Evolutionary conservation across 1,140 invertebrate genomes (phyloP).

Genomic region (Calliopsis andreniformis): DNA sequence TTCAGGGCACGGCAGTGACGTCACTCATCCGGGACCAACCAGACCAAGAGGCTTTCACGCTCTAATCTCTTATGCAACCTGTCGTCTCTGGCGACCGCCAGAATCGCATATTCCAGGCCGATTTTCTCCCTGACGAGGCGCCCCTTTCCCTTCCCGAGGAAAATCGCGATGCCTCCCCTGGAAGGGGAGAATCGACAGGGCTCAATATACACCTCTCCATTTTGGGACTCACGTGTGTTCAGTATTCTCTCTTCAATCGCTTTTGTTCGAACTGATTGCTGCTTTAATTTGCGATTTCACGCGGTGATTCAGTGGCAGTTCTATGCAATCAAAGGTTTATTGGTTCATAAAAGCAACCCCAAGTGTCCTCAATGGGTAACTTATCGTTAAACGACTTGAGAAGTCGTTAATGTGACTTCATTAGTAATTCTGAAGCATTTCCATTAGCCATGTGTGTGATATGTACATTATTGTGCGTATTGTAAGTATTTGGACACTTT

Average conservation of each 20-base stretch:
- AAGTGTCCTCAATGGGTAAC: too few relatives aligned
- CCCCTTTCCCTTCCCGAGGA: background rate
- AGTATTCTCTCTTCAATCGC: background rate
- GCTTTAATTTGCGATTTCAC: background rate
- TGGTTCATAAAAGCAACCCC: background rate
- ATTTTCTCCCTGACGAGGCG: constrained; percentile 6
- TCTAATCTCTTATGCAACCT: constrained; percentile 81
- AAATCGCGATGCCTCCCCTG: background rate
- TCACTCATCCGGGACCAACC: constrained; percentile 76
- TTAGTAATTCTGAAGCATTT: too few relatives aligned
- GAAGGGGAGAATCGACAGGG: background rate
- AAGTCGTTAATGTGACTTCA: too few relatives aligned
- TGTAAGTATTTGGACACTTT: too few relatives aligned
- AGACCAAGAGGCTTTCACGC: constrained; percentile 78
- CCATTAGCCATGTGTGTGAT: too few relatives aligned
- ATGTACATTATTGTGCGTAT: too few relatives aligned
- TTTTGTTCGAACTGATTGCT: too few relatives aligned
- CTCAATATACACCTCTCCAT: constrained; percentile 31
- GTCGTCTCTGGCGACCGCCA: constrained; percentile 60
- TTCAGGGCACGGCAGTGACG: constrained; percentile 74
- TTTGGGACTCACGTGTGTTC: constrained; percentile 29
- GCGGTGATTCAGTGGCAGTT: background rate
- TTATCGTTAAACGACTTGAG: too few relatives aligned
- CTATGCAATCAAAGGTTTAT: background rate
- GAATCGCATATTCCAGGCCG: constrained; percentile 7